Conservation (phyloP, 2,797 vertebrate genomes). For the Euthynnus affinis region DNA sequence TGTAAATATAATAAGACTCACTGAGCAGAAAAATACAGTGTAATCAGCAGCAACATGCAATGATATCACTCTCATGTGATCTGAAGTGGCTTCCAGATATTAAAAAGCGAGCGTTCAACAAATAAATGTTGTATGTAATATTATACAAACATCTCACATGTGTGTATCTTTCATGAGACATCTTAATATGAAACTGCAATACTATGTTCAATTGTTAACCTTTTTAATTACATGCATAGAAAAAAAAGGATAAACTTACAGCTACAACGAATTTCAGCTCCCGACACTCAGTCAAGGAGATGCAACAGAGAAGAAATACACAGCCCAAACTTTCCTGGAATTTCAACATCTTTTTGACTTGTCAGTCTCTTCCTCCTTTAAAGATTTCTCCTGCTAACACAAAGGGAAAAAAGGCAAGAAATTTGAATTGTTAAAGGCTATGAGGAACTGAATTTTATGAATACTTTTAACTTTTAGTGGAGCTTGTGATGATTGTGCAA, state of each 20-base stretch:
- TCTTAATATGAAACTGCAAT: slow-evolving; percentile 8
- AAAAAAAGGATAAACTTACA: slow-evolving; percentile 65
- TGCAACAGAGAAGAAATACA: slow-evolving; percentile 63
- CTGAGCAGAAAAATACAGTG: slow-evolving; percentile 56
- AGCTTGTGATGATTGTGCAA: background rate
- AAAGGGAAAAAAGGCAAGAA: background rate
- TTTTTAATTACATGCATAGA: background rate
- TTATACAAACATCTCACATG: slow-evolving; percentile 15
- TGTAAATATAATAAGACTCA: slow-evolving; percentile 66
- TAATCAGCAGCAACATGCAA: slow-evolving; percentile 60
- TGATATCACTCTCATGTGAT: slow-evolving; percentile 33
- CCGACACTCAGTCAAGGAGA: slow-evolving; percentile 64
- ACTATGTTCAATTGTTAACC: background rate
- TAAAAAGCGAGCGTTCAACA: slow-evolving; percentile 32
- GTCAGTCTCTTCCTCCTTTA: slow-evolving; percentile 18
- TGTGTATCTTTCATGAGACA: background rate
- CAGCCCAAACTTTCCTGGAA: slow-evolving; percentile 47
- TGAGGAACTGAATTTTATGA: background rate
- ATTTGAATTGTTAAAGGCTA: background rate
- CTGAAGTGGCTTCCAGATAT: slow-evolving; percentile 42
- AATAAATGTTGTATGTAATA: slow-evolving; percentile 30
- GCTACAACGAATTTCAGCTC: slow-evolving; percentile 79
- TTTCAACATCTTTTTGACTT: slow-evolving; percentile 60
- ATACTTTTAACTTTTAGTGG: background rate
- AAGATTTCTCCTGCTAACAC: slow-evolving; percentile 18